Evolutionary conservation across 2,113 vertebrate species (phyloP), one percentile per base, ranked within the genome.

Genomic region (Myiozetetes cayanensis): DNA sequence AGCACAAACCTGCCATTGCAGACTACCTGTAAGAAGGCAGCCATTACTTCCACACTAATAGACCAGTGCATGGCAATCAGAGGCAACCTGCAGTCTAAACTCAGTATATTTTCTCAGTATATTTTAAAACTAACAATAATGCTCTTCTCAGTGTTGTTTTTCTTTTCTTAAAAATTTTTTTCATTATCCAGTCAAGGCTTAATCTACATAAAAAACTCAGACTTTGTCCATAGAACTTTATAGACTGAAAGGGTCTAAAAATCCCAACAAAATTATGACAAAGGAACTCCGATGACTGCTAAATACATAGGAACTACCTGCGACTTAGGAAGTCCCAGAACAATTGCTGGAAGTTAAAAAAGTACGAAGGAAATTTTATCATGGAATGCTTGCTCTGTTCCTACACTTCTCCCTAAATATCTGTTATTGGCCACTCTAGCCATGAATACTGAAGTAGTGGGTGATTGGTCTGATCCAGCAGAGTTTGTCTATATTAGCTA

Each of bases 11-110:
- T 79, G 17, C 37, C 47, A 49, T 0, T 41, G 10, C 41, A 83
- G n/a, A 3, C 61, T 71, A 19, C 41, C 58, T 72, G 91, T 66
- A 61, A 52, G 49, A 68, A 90, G 35, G 5, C 55, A 21, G n/a
- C 12, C 1, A 25, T 82, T 67, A 28, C 23, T 78, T 88, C 43
- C 12, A 56, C 6, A 5, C 8, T 68, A 62, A 14, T 10, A 72
- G 44, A 22, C 30, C 24, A 11, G 17, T 0, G 0, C 49, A 14
- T 13, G 30, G 14, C 3, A 5, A 72, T 4, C 5, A 88, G n/a
- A 82, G 10, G 12, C 11, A 83, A 23, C 6, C 78, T 59, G 9
- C 28, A 63, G 43, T 43, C 52, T 18, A 16, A 68, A 23, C 5
- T 61, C 35, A 50, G 9, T 37, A 35, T 52, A 30, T 67, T 79